A percentile compares a stretch with the other conserved stretches of the same genome.
Evolutionary conservation across 2,113 vertebrate species (phyloP).

Genomic region (Piaya cayana): DNA sequence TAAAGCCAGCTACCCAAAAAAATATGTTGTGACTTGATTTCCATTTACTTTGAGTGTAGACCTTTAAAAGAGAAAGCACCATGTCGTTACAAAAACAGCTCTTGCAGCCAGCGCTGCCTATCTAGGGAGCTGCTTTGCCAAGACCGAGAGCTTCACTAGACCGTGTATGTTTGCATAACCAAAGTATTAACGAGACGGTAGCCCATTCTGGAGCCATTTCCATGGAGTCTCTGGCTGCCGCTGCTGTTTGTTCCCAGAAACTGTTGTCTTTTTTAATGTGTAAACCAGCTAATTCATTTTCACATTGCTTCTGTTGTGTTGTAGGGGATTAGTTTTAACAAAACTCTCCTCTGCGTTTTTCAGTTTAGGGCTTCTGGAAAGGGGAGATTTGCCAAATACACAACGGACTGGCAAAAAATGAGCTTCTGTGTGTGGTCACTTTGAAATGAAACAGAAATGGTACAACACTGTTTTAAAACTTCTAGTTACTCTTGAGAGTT

Average conservation of each 20-base stretch:
- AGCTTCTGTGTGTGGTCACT: not conserved
- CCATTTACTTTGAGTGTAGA: not conserved
- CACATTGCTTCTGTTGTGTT: not conserved
- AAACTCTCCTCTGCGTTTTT: not conserved
- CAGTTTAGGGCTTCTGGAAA: not conserved
- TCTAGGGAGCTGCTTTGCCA: conserved; percentile 21
- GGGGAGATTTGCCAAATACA: not conserved
- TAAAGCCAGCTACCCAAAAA: conserved; percentile 15
- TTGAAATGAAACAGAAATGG: not conserved
- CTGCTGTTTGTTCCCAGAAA: conserved; percentile 31
- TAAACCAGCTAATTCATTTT: conserved; percentile 34
- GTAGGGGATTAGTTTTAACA: conserved; percentile 3
- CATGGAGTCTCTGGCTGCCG: not conserved
- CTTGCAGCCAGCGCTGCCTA: not conserved
- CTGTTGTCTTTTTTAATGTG: conserved; percentile 23
- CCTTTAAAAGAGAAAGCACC: not conserved
- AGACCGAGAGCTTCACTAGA: conserved; percentile 21
- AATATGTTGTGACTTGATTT: conserved; percentile 19
- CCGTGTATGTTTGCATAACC: conserved; percentile 44
- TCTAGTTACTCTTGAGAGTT: not conserved
- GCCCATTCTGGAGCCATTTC: conserved; percentile 27
- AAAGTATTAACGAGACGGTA: not conserved
- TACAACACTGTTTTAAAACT: not conserved
- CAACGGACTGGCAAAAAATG: not conserved
- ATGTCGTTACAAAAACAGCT: not conserved